Conservation (phyloP, 2,888 invertebrate species). For the Didymodactylos carnosus region DNA sequence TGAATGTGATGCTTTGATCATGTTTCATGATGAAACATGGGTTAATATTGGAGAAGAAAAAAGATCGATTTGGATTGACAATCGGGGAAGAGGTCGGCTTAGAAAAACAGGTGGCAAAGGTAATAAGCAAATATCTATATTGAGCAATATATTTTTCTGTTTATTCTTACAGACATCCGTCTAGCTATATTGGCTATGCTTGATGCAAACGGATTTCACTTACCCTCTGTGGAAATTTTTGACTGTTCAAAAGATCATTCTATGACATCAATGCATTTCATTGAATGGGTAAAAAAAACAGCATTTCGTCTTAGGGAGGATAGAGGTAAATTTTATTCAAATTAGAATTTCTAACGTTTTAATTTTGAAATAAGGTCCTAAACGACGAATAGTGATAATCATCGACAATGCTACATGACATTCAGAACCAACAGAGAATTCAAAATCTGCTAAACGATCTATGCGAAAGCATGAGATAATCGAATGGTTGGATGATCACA, state of each 20-base stretch:
- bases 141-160: not conserved
- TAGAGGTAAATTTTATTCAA: too few species aligned
- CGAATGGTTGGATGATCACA: not conserved
- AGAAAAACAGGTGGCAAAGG: too few species aligned
- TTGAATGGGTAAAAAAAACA: not conserved
- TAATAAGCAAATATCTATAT: not conserved
- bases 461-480: not conserved
- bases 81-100: too few species aligned
- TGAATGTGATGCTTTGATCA: not conserved
- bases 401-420: too few species aligned
- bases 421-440: too few species aligned
- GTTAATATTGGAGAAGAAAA: not conserved
- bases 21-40: not conserved
- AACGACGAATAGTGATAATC: too few species aligned
- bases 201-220: not conserved
- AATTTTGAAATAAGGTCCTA: too few species aligned
- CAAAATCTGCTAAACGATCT: not conserved
- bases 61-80: not conserved
- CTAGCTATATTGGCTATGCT: not conserved
- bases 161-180: not conserved
- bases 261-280: not conserved
- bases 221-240: not conserved
- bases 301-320: not conserved
- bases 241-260: not conserved
- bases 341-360: too few species aligned